phyloP scores from a whole-genome alignment of 1,140 invertebrate genomes.

The Penaeus chinensis region DNA sequence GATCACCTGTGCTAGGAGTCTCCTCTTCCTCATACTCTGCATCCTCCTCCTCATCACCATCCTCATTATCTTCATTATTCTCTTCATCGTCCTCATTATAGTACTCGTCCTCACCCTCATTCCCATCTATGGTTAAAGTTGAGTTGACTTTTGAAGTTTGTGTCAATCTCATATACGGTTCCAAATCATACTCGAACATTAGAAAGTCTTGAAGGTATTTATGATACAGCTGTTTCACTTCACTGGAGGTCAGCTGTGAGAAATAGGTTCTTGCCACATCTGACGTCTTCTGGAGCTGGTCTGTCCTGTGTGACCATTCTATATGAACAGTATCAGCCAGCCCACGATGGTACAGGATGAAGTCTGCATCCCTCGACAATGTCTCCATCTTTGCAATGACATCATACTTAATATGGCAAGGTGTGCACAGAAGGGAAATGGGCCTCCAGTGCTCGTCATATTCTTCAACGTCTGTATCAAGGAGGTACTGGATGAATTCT shows the following conservation, averaged over 20 bases:
- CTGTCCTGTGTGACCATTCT: conserved; percentile 43
- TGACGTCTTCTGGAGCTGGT: conserved; percentile 37
- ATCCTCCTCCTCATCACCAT: conserved; percentile 29
- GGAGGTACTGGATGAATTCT: conserved; percentile 56
- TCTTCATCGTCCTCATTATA: conserved; percentile 41
- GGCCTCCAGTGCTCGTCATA: conserved; percentile 59
- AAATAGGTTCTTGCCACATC: conserved; percentile 35
- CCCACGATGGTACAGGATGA: conserved; percentile 50
- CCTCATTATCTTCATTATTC: conserved; percentile 20
- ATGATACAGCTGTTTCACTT: conserved; percentile 46
- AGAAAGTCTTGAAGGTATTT: conserved; percentile 54
- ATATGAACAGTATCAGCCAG: conserved; percentile 25
- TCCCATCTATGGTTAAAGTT: conserved; percentile 1
- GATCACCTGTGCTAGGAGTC: too few relatives aligned
- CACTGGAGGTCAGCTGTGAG: conserved; percentile 44
- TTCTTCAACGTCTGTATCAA: conserved; percentile 55
- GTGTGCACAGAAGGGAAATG: conserved; percentile 53
- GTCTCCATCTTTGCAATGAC: conserved; percentile 55
- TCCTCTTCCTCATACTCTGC: conserved; percentile 36
- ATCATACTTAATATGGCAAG: conserved; percentile 53
- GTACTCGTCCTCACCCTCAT: conserved; percentile 24
- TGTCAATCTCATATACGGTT: conserved; percentile 38
- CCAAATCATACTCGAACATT: conserved; percentile 51
- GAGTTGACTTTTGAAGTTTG: background rate
- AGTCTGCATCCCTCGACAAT: conserved; percentile 29